Conservation (phyloP, 2,888 invertebrate species). For the Smittia sp. region DNA sequence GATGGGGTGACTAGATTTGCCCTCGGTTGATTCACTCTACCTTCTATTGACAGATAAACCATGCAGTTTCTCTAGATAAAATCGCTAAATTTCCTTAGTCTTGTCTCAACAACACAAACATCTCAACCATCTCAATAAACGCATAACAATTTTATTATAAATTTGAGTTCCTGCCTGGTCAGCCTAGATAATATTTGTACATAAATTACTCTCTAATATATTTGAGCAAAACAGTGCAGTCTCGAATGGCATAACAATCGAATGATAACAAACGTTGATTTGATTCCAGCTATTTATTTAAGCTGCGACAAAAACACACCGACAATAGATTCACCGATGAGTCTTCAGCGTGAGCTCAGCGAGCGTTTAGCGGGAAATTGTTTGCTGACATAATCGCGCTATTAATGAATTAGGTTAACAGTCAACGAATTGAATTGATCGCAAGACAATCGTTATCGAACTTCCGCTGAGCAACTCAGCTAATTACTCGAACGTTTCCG, state of each 20-base stretch:
- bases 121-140: background rate
- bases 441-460: background rate
- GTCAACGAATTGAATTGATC: background rate
- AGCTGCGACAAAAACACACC: too few relatives aligned
- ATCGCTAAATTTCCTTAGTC: too few relatives aligned
- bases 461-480: too few relatives aligned
- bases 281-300: background rate
- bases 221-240: background rate
- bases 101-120: constrained; percentile 1
- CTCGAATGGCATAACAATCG: background rate
- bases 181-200: background rate
- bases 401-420: background rate
- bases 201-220: constrained; percentile 17
- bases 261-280: background rate
- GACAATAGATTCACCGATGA: too few relatives aligned
- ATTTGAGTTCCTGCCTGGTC: too few relatives aligned
- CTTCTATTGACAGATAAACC: too few relatives aligned
- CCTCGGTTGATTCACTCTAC: too few relatives aligned
- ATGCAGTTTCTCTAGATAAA: too few relatives aligned
- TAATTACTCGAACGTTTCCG: too few relatives aligned
- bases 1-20: too few relatives aligned
- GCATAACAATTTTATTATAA: too few relatives aligned
- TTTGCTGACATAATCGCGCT: constrained; percentile 33
- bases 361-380: constrained; percentile 1
- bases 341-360: background rate